Percentiles rank a stretch among this genome's conserved stretches.
These are phyloP conservation scores for Falco naumanni DNA, from an alignment of 2,797 vertebrate genomes.

Conservation along the genomic window DNA sequence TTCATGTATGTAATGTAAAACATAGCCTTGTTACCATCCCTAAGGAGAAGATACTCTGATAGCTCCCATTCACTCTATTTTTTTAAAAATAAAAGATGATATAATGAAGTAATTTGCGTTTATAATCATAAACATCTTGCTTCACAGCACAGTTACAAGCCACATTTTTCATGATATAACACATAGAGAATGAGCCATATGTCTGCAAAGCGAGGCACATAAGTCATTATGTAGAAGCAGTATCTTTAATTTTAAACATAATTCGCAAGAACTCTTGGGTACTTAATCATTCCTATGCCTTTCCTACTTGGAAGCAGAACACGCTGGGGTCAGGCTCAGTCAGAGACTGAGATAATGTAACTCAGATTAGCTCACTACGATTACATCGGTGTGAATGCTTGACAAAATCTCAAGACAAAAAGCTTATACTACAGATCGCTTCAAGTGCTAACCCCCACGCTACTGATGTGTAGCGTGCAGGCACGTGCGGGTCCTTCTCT, in stretches of 20 bases:
- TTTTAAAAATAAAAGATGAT: neutral
- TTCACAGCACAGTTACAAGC: neutral
- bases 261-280: neutral
- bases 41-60: neutral
- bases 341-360: neutral
- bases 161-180: neutral
- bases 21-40: neutral
- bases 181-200: neutral
- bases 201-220: neutral
- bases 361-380: neutral
- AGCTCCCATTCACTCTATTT: neutral
- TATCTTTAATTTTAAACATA: neutral
- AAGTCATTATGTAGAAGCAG: neutral
- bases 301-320: neutral
- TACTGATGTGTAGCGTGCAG: neutral
- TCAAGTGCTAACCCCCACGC: neutral
- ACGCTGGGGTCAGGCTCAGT: neutral
- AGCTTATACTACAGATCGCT: neutral
- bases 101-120: neutral
- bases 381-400: neutral
- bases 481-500: neutral
- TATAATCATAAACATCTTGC: neutral
- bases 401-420: neutral
- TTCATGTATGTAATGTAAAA: neutral
- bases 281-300: neutral